Evolutionary conservation across 2,888 invertebrate genomes (phyloP).

Genomic region (Lapara coniferarum): DNA sequence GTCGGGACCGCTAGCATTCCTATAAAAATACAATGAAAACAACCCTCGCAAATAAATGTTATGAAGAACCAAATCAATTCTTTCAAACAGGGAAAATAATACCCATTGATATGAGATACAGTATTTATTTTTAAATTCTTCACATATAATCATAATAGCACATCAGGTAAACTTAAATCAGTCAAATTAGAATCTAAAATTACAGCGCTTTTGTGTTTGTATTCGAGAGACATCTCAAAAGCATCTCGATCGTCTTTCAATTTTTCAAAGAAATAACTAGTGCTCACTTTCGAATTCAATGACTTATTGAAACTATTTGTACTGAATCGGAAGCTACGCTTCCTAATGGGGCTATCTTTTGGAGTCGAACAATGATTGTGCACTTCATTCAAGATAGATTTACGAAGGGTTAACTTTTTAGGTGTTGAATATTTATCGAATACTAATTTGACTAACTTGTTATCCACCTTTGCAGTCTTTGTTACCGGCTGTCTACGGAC

Average conservation of each 20-base stretch:
- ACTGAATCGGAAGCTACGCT: slow-evolving; percentile 41
- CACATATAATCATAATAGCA: slow-evolving; percentile 48
- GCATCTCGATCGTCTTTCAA: slow-evolving; percentile 79
- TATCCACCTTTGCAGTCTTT: slow-evolving; percentile 64
- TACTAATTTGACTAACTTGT: slow-evolving; percentile 64
- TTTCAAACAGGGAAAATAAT: not conserved
- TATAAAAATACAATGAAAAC: no score
- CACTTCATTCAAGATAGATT: slow-evolving; percentile 50
- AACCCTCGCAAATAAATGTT: no score
- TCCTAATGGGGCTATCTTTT: slow-evolving; percentile 56
- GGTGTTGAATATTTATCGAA: slow-evolving; percentile 62
- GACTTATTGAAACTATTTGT: slow-evolving; percentile 48
- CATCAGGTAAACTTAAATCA: slow-evolving; percentile 67
- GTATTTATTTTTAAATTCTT: slow-evolving; percentile 16
- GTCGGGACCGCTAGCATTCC: no score
- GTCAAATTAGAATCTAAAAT: slow-evolving; percentile 60
- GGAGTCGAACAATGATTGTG: slow-evolving; percentile 73
- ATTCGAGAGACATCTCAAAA: slow-evolving; percentile 84
- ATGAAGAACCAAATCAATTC: no score
- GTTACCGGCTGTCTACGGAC: slow-evolving; percentile 54
- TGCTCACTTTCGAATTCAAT: slow-evolving; percentile 57
- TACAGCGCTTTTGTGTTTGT: slow-evolving; percentile 58
- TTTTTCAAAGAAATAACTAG: slow-evolving; percentile 82
- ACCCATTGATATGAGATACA: not conserved
- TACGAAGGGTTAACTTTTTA: slow-evolving; percentile 50